A percentile compares a stretch with the other conserved stretches of the same genome.
Conservation (phyloP, 2,113 vertebrate species). For the Notothenia rossii region DNA sequence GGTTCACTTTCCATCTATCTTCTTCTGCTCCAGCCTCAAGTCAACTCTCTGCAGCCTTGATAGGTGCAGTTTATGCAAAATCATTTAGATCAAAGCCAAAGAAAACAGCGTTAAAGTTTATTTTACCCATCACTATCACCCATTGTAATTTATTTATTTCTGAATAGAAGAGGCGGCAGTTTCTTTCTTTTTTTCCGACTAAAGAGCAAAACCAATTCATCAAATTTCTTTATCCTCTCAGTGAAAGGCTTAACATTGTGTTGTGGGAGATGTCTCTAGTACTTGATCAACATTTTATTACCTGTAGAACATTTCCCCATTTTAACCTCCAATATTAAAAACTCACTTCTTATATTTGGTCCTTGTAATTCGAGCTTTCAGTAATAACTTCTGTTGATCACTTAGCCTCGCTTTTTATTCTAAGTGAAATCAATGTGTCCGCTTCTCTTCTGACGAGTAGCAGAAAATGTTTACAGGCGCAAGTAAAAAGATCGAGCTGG, state of each 20-base stretch:
- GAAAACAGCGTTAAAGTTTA: too few species aligned
- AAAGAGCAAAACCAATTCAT: not conserved
- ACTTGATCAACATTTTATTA: too few species aligned
- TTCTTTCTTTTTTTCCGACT: not conserved
- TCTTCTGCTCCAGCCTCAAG: too few species aligned
- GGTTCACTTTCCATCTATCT: too few species aligned
- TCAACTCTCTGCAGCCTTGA: too few species aligned
- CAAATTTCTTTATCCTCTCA: not conserved
- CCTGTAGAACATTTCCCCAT: constrained; percentile 17
- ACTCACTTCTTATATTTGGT: constrained; percentile 19
- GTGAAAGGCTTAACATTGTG: not conserved
- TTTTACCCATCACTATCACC: not conserved
- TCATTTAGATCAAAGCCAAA: not conserved
- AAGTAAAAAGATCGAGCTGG: constrained; percentile 66
- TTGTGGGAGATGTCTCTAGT: too few species aligned
- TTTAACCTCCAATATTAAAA: constrained; percentile 35
- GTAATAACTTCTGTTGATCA: constrained; percentile 54
- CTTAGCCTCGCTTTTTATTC: constrained; percentile 61
- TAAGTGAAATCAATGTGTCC: constrained; percentile 62
- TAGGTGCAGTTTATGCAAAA: too few species aligned
- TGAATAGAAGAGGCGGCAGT: not conserved
- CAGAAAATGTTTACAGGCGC: constrained; percentile 56
- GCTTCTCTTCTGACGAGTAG: constrained; percentile 46
- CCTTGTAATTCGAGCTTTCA: constrained; percentile 34
- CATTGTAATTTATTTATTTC: not conserved